phyloP scores from a whole-genome alignment of 2,888 invertebrate species.

The Antheraea yamamai region DNA sequence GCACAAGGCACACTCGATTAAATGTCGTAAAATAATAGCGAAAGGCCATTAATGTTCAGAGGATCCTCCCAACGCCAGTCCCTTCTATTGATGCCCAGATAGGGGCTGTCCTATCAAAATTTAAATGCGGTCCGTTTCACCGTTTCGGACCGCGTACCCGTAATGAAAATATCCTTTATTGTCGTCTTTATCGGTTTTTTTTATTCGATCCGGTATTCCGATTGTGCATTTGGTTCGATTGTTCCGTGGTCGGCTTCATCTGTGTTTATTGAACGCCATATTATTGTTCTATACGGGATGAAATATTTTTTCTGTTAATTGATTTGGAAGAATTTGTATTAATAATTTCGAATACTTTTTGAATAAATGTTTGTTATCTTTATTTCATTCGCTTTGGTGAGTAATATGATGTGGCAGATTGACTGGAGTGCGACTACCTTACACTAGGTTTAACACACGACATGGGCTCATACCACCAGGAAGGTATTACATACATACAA shows the following conservation, averaged over 20 bases:
- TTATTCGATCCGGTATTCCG: conserved; percentile 37
- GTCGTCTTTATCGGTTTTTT: conserved; percentile 40
- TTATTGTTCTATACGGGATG: conserved; percentile 14
- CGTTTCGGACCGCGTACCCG: conserved; percentile 40
- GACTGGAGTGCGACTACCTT: too few species aligned
- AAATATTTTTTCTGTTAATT: background rate
- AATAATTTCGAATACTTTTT: background rate
- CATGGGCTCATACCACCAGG: too few species aligned
- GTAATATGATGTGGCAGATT: too few species aligned
- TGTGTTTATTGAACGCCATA: conserved; percentile 28
- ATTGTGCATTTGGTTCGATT: conserved; percentile 39
- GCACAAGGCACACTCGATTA: conserved; percentile 45
- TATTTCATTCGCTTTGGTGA: background rate
- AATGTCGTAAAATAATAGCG: conserved; percentile 51
- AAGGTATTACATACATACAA: too few species aligned
- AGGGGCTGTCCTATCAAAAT: conserved; percentile 55
- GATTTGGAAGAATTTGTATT: background rate
- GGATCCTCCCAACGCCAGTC: conserved; percentile 44
- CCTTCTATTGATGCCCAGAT: conserved; percentile 54
- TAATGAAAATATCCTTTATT: conserved; percentile 56
- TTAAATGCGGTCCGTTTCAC: conserved; percentile 56
- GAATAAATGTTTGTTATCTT: background rate
- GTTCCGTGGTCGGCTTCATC: conserved; percentile 34
- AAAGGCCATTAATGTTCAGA: conserved; percentile 46
- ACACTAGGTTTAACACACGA: too few species aligned